Conservation (phyloP, 2,113 vertebrate species). For the Etia nguti region DNA sequence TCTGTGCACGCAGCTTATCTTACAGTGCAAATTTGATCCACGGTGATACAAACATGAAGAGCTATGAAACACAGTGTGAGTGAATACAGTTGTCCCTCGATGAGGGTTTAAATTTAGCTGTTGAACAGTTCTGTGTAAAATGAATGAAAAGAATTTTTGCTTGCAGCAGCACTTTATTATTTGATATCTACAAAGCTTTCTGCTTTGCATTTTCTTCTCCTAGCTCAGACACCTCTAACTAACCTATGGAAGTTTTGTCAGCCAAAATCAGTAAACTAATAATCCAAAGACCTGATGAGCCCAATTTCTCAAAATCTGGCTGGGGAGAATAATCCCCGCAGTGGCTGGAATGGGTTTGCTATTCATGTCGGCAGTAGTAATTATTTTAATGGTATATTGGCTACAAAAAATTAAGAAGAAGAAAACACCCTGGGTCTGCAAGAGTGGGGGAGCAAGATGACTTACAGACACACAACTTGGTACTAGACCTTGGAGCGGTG, state of each 20-base stretch:
- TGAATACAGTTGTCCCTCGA: neutral
- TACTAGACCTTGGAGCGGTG: neutral
- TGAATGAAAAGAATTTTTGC: neutral
- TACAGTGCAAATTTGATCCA: conserved; percentile 8
- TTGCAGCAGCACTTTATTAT: neutral
- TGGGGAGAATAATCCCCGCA: neutral
- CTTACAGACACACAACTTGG: neutral
- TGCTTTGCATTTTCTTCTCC: neutral
- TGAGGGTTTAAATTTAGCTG: neutral
- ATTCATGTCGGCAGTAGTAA: neutral
- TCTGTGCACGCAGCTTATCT: conserved; percentile 28
- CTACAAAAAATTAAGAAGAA: neutral
- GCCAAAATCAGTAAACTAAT: neutral
- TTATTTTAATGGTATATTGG: neutral
- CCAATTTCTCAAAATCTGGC: neutral
- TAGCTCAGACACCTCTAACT: neutral
- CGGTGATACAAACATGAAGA: neutral
- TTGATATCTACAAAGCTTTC: neutral
- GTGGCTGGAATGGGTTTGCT: neutral
- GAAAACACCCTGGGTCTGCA: neutral
- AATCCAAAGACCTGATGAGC: neutral
- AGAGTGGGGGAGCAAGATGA: neutral
- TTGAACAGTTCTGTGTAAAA: neutral
- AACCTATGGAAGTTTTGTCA: neutral
- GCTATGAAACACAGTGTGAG: neutral